Evolutionary conservation across 2,797 vertebrate species (phyloP), one percentile per base, ranked within the genome.

Genomic region (Chromis chromis): DNA sequence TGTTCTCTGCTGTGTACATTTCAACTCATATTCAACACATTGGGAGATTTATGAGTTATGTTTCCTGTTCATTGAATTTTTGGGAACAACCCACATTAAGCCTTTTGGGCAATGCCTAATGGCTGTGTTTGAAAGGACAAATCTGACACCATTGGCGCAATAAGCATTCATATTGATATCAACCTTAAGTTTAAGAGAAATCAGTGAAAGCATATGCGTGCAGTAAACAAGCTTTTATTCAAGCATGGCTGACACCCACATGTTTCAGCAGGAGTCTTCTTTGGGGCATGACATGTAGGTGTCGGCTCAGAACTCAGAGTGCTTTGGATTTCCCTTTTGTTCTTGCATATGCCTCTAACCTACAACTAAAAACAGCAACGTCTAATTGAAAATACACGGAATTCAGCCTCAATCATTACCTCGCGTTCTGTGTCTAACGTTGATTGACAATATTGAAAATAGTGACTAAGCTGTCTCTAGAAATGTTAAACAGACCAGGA

Each of bases 201-300:
- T 33, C 62, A 25, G 61, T 52, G 17, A 52, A 4, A 10, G 46
- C 48, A 24, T 25, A 54, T 14, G 24, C 12, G 16, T 31, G 6
- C 54, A 58, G 28, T 16, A 10, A 39, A 57, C 70, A 78, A 13
- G 39, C 74, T 74, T 79, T 77, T 59, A 63, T 69, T 60, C 53
- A 60, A 40, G 42, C 49, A 52, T 56, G 40, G 66, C 80, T 63
- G 65, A 78, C 79, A 49, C 74, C 80, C 72, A 81, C 74, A 24
- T 17, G 27, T 65, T 70, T 61, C 74, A 65, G 33, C 62, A 55
- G 65, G 48, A 70, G 52, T 67, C 22, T 25, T 75, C 54, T 74
- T 50, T 24, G 12, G 70, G 65, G 54, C 7, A 49, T 59, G 67
- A 60, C 79, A 60, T 25, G 46, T 70, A 70, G 50, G 68, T 74